Evolutionary conservation across 1,140 invertebrate genomes (phyloP), one percentile per base, ranked within the genome.

Genomic region (Zaprionus capensis): DNA sequence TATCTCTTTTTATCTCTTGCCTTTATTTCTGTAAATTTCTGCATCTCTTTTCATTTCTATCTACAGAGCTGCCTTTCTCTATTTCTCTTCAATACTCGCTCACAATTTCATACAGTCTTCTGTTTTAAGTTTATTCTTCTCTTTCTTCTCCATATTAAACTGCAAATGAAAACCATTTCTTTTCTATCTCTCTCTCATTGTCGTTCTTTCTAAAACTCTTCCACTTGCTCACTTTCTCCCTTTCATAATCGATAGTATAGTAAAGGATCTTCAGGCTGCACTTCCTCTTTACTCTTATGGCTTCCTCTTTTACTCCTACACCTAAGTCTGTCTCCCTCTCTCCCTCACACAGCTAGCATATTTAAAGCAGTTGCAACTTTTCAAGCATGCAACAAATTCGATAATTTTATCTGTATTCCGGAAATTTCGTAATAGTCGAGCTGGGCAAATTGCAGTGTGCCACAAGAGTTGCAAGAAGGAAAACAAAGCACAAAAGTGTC

Each of bases 401-500:
- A 71, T 63, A 17, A 64, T 71, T 71, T 71, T 75, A 64, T 66
- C 26, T 55, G 44, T 58, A 55, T 53, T 51, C 46, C 58, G 55
- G 5, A 65, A 56, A 53, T 44, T 28, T 46, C n/a, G 26, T 61
- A 71, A 76, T 71, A 64, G 68, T 51, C 70, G 20, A 66, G 61
- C 57, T 56, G 28, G 44, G 55, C 73, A 76, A 76, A 71, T 70
- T 74, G 57, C 24, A 56, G 31, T 44, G 49, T 68, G 20, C 17
- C 41, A 34, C 46, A 56, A 56, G 26, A 26, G 62, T 15, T 20
- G 20, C 26, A 63, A 61, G 46, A 62, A 56, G 36, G 61, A 59
- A 65, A 71, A 76, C 31, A 70, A 71, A 70, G 66, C 51, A 66
- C 49, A 79, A 49, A 65, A 65, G 55, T 68, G 55, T 56, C 82